phyloP scores from a whole-genome alignment of 2,113 vertebrate species.

The Thinocorus orbignyianus region DNA sequence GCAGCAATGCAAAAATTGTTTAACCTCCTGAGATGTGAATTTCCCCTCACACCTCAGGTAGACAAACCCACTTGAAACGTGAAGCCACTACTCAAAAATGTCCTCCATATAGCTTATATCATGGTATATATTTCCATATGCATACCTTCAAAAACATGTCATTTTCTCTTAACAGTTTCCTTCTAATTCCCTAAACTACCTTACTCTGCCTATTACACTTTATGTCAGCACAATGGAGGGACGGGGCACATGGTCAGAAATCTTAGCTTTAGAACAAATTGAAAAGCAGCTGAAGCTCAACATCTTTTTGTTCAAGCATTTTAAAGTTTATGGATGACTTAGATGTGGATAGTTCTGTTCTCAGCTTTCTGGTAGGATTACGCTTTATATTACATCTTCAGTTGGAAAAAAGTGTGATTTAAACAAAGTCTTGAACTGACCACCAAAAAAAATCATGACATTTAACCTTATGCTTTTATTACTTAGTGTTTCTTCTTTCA shows the following conservation, averaged over 20 bases:
- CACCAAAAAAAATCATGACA: background rate
- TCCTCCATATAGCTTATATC: background rate
- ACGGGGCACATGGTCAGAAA: background rate
- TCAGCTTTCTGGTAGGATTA: background rate
- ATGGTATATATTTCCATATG: background rate
- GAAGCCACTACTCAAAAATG: background rate
- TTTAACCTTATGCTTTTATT: background rate
- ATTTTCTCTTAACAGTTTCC: background rate
- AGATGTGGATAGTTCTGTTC: background rate
- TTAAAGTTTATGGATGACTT: background rate
- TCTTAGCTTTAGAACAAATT: background rate
- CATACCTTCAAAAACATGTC: background rate
- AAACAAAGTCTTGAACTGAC: background rate
- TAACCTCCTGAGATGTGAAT: background rate
- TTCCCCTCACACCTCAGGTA: background rate
- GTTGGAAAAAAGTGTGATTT: accelerated
- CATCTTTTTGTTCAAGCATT: background rate
- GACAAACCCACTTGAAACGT: background rate
- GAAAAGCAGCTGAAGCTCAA: background rate
- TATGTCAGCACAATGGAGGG: background rate
- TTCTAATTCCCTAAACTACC: background rate
- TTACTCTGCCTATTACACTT: background rate
- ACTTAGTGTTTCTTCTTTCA: background rate
- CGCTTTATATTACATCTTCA: background rate
- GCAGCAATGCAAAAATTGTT: background rate